Percentiles rank a stretch among this genome's conserved stretches.
Conservation (phyloP, 2,113 vertebrate species). For the Telmatochromis sp. region DNA sequence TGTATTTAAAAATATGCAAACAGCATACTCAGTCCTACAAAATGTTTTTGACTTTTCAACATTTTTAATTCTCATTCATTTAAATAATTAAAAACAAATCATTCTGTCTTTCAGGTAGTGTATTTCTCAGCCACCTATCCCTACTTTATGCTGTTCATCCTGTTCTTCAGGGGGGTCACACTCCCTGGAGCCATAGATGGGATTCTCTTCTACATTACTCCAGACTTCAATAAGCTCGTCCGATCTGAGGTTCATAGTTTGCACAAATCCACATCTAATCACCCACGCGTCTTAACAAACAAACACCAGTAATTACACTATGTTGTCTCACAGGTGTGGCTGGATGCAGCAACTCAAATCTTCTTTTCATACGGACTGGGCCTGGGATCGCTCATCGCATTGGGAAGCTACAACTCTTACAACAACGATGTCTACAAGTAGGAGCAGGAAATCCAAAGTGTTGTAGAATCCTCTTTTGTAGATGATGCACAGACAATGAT, state of each 20-base stretch:
- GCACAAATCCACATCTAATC: not conserved
- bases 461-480: not conserved
- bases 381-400: conserved; percentile 83
- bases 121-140: conserved; percentile 91
- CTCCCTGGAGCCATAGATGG: conserved; percentile 85
- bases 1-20: not conserved
- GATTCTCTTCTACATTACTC: conserved; percentile 84
- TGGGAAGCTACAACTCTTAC: conserved; percentile 88
- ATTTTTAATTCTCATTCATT: not conserved
- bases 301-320: accelerated
- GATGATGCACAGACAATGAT: not conserved
- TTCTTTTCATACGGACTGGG: conserved; percentile 90
- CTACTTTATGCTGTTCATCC: conserved; percentile 88
- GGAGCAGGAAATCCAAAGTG: not conserved
- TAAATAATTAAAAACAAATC: not conserved
- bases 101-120: conserved; percentile 73
- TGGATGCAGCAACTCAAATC: conserved; percentile 90
- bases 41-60: not conserved
- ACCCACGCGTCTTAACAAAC: not conserved
- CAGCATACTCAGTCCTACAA: no score
- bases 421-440: conserved; percentile 87
- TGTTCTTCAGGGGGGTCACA: conserved; percentile 85
- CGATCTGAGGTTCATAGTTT: conserved; percentile 75
- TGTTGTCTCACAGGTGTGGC: conserved; percentile 76
- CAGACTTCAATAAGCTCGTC: conserved; percentile 82